A percentile compares a stretch with the other conserved stretches of the same genome.
These are phyloP conservation scores for Drosophila melanosoma DNA, from an alignment of 2,888 invertebrate species.

Conservation along the genomic window DNA sequence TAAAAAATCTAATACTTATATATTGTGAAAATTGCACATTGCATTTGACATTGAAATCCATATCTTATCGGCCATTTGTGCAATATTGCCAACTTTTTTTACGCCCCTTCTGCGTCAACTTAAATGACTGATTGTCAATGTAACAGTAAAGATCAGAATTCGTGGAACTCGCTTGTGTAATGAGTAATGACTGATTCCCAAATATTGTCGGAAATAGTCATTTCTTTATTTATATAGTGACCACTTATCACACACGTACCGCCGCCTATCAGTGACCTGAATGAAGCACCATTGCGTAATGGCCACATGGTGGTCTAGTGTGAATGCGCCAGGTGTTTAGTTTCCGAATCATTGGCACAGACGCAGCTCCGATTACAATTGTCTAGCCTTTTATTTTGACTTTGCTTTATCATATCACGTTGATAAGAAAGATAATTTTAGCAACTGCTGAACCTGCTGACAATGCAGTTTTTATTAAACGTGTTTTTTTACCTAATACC, in stretches of 20 bases:
- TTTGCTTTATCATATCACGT: not conserved
- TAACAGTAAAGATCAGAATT: not conserved
- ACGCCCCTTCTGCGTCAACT: not conserved
- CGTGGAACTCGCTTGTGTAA: constrained; percentile 1
- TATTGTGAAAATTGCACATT: not conserved
- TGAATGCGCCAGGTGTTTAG: constrained; percentile 43
- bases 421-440: constrained; percentile 30
- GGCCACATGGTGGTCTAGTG: constrained; percentile 6
- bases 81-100: not conserved
- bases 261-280: constrained; percentile 23
- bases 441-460: constrained; percentile 14
- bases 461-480: not conserved
- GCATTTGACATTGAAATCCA: not conserved
- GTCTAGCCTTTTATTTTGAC: constrained; percentile 42
- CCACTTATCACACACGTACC: constrained; percentile 16
- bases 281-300: not conserved
- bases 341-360: constrained; percentile 27
- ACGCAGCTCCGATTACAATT: constrained; percentile 11
- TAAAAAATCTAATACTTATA: too few relatives aligned
- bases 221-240: constrained; percentile 15
- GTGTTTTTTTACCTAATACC: not conserved
- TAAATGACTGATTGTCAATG: not conserved
- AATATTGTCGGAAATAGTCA: constrained; percentile 7
- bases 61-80: constrained; percentile 52
- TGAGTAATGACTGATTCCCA: not conserved